phyloP scores from a whole-genome alignment of 2,113 vertebrate genomes.

The Amazona vittata region DNA sequence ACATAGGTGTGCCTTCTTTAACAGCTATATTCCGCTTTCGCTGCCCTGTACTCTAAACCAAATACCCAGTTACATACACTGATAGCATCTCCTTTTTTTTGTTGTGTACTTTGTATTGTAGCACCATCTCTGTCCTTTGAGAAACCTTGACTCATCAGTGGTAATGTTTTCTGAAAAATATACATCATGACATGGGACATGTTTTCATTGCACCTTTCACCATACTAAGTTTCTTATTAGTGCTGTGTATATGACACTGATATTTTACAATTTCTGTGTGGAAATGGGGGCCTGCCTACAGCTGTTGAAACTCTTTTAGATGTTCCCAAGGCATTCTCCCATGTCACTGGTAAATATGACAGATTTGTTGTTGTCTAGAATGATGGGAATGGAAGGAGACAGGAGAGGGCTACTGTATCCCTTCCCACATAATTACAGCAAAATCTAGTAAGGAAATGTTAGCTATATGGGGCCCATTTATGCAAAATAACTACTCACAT shows the following conservation, averaged over 20 bases:
- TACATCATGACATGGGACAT: neutral
- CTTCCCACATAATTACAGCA: neutral
- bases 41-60: neutral
- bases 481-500: accelerated
- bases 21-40: neutral
- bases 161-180: neutral
- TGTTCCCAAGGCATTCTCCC: neutral
- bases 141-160: neutral
- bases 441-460: neutral
- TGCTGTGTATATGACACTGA: neutral
- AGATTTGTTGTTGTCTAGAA: neutral
- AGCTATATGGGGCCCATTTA: neutral
- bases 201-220: neutral
- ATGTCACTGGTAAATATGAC: neutral
- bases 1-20: neutral
- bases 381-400: neutral
- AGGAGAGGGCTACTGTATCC: neutral
- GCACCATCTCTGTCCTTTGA: neutral
- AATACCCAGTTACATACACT: neutral
- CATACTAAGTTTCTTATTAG: neutral
- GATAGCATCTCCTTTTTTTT: neutral
- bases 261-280: neutral
- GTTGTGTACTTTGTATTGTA: neutral
- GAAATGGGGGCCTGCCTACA: neutral
- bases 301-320: neutral